Evolutionary conservation across 2,113 vertebrate genomes (phyloP).

Genomic region (Tursiops truncatus): DNA sequence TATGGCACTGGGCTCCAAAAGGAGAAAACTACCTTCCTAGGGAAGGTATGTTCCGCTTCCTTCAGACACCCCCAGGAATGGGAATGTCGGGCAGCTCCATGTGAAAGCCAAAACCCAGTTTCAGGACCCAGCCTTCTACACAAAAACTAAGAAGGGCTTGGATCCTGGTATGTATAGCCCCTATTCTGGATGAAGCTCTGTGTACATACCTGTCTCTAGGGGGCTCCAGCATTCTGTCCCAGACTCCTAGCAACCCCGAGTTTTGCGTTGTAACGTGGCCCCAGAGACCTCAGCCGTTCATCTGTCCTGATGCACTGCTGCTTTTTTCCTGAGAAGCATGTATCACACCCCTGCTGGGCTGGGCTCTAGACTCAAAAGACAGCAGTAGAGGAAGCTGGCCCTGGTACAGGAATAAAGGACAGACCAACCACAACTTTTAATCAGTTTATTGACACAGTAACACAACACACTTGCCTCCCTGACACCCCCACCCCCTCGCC

Average conservation of each 20-base stretch:
- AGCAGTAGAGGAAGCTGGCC: background rate
- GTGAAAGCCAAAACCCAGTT: background rate
- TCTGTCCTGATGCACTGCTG: background rate
- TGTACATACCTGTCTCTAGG: background rate
- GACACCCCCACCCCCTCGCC: constrained; percentile 41
- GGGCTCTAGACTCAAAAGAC: background rate
- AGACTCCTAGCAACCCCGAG: constrained; percentile 43
- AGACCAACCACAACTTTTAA: constrained; percentile 71
- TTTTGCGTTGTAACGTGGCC: background rate
- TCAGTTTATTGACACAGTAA: constrained; percentile 81
- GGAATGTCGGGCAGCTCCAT: background rate
- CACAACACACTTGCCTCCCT: constrained; percentile 73
- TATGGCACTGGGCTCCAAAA: background rate
- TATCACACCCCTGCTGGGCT: background rate
- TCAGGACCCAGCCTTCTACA: background rate
- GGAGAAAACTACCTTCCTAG: background rate
- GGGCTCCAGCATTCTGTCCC: background rate
- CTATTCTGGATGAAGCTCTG: background rate
- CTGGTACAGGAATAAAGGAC: constrained; percentile 48
- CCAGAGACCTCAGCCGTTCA: constrained; percentile 11
- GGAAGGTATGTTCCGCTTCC: background rate
- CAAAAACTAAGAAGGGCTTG: background rate
- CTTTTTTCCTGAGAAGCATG: background rate
- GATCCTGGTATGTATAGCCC: background rate
- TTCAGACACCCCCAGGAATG: background rate